Evolutionary conservation across 2,797 vertebrate species (phyloP).

Genomic region (Pantherophis alleghaniensis): DNA sequence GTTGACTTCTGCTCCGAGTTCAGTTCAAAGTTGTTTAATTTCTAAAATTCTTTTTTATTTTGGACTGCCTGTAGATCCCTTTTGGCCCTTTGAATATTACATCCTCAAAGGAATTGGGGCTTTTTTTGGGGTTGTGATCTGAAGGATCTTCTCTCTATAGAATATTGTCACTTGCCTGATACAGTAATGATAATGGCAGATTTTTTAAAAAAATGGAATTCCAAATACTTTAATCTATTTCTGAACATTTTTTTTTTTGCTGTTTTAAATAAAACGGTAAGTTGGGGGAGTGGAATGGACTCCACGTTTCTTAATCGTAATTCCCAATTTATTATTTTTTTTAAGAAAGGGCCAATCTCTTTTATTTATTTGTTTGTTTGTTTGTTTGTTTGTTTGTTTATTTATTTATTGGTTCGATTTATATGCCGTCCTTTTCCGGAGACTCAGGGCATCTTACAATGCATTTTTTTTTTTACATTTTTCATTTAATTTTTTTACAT

Average conservation of each 20-base stretch:
- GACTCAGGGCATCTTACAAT: too few relatives aligned
- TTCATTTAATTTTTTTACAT: too few relatives aligned
- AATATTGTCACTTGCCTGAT: neutral
- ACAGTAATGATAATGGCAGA: neutral
- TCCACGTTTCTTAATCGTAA: neutral
- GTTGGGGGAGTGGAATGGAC: neutral
- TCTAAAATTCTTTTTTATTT: neutral
- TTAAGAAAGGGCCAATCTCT: neutral
- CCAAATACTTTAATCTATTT: neutral
- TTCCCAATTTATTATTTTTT: neutral
- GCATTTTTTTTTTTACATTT: too few relatives aligned
- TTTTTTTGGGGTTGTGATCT: neutral
- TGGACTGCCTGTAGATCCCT: fast-evolving
- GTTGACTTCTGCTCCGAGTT: neutral
- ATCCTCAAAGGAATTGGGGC: neutral
- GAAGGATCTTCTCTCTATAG: neutral
- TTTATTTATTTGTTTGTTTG: too few relatives aligned
- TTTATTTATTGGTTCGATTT: too few relatives aligned
- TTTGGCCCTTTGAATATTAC: neutral
- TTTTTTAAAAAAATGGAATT: neutral
- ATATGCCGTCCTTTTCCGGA: too few relatives aligned
- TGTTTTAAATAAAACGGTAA: neutral
- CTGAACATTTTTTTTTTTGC: neutral
- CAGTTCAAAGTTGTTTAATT: neutral
- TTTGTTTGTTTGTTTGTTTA: too few relatives aligned